Percentiles rank a stretch among this genome's conserved stretches.
Conservation (phyloP, 1,140 invertebrate genomes). For the Aphelinus certus region DNA sequence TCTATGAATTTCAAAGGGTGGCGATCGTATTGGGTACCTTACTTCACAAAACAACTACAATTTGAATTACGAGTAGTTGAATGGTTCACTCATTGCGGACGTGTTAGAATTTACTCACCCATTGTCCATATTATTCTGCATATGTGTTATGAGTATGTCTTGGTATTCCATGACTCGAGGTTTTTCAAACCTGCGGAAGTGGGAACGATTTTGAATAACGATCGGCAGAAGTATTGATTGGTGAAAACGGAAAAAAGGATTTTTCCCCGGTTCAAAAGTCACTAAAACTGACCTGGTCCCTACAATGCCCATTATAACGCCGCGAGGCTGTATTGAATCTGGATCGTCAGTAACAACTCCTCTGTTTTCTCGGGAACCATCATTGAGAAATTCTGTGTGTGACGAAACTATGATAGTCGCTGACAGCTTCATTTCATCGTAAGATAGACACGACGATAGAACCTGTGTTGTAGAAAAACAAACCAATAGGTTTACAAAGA, state of each 20-base stretch:
- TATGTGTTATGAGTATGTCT: conserved; percentile 65
- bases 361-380: conserved; percentile 70
- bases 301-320: conserved; percentile 59
- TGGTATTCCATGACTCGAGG: conserved; percentile 68
- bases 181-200: conserved; percentile 58
- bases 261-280: too few relatives aligned
- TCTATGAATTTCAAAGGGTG: too few relatives aligned
- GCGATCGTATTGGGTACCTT: too few relatives aligned
- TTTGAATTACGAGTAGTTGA: too few relatives aligned
- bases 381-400: conserved; percentile 72
- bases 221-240: too few relatives aligned
- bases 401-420: conserved; percentile 71
- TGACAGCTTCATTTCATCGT: conserved; percentile 72
- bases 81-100: too few relatives aligned
- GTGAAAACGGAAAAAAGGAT: too few relatives aligned
- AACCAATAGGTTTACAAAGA: too few relatives aligned
- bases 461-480: conserved; percentile 43
- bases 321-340: conserved; percentile 54
- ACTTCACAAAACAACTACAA: too few relatives aligned
- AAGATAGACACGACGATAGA: conserved; percentile 66
- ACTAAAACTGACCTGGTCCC: conserved; percentile 51
- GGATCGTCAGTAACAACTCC: conserved; percentile 61
- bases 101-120: conserved; percentile 55
- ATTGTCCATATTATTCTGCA: conserved; percentile 64
- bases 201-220: background rate